Evolutionary conservation across 2,888 invertebrate species (phyloP), one percentile per base, ranked within the genome.

Genomic region (Platycheirus albimanus): DNA sequence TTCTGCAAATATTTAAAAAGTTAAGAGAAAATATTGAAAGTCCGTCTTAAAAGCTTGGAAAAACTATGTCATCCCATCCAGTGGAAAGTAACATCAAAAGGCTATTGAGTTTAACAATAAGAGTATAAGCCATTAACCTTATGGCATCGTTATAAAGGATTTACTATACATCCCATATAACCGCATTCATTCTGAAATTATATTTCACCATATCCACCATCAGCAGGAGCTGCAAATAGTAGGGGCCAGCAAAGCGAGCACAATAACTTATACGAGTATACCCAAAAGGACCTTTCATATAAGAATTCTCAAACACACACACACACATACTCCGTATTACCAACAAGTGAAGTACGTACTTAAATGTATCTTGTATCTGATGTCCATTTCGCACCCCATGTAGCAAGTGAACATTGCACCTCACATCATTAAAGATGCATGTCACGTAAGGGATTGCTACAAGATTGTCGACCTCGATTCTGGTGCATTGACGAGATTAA

Each of bases 381-480:
- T 81, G 76, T 81, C 77, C 74, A 69, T 76, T 70, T 81, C 71
- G 38, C 58, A 66, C 80, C 56, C 80, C 45, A 43, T 64, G 49
- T 24, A n/a, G 56, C 49, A 64, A 64, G 49, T 75, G 70, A 58
- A 70, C 41, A 52, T 72, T 66, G 71, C 77, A 81, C 81, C 76
- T 71, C 45, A 51, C 33, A 67, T 81, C 71, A 77, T 81, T 81
- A 81, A 77, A 81, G 47, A 81, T 77, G 36, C 77, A 81, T 71
- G 71, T 71, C 81, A 77, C 76, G 77, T 81, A 77, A 72, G 74
- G 77, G 71, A 66, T 81, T 80, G 64, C 70, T 64, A 75, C 28
- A 70, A 63, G 79, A 79, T 61, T 80, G 71, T 77, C 81, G 77
- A 81, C 76, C 80, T 66, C 76, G 64, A 58, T 81, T 81, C 70